Percentiles rank a stretch among this genome's conserved stretches.
phyloP scores from a whole-genome alignment of 1,140 invertebrate species.

The Whitmania pigra region DNA sequence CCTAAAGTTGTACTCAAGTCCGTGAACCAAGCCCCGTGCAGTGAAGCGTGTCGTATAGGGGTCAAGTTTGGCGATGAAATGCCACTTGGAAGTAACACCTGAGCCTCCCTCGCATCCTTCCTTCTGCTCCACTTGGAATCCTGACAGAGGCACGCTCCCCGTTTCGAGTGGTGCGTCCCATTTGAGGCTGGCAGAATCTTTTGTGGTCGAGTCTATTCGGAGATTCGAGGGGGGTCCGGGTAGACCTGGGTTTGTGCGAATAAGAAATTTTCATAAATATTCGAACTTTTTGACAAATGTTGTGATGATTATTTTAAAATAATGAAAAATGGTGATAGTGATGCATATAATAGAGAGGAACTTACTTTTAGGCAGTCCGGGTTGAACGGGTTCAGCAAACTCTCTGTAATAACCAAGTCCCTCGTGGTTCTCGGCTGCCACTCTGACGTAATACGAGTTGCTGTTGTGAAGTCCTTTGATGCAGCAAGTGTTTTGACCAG shows the following conservation, averaged over 20 bases:
- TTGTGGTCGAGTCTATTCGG: slow-evolving; percentile 77
- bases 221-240: slow-evolving; percentile 81
- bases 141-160: slow-evolving; percentile 55
- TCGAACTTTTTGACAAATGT: not conserved
- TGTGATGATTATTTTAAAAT: not conserved
- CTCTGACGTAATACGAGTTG: slow-evolving; percentile 46
- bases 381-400: slow-evolving; percentile 19
- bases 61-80: slow-evolving; percentile 12
- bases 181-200: slow-evolving; percentile 70
- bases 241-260: slow-evolving; percentile 46
- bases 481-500: not conserved
- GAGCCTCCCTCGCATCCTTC: slow-evolving; percentile 26
- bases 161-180: slow-evolving; percentile 59
- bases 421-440: slow-evolving; percentile 79
- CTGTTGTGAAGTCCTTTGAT: not conserved
- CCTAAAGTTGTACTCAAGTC: slow-evolving; percentile 65
- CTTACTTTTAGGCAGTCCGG: slow-evolving; percentile 23
- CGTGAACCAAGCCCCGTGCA: slow-evolving; percentile 43
- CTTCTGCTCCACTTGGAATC: slow-evolving; percentile 63
- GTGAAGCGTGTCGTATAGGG: slow-evolving; percentile 20
- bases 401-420: slow-evolving; percentile 52
- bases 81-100: slow-evolving; percentile 17
- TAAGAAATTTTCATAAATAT: not conserved
- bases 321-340: not conserved
- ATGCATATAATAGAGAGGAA: not conserved